Base-by-base conservation (phyloP, 2,797 vertebrate genomes). In the Eupleurogrammus muticus region DNA sequence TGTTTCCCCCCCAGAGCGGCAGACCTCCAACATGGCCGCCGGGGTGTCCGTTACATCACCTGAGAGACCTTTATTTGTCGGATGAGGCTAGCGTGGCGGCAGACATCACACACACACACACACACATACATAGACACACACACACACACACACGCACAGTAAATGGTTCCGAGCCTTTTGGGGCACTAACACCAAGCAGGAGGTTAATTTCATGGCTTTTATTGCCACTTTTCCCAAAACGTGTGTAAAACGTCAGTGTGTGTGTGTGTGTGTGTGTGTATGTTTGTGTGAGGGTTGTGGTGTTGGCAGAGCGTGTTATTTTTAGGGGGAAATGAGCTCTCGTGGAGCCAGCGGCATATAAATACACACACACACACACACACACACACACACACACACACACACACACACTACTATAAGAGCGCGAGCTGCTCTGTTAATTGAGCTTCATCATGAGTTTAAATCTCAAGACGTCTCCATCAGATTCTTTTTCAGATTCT, bases 241-340 rank as follows among this genome's bases (percentile, higher is more conserved):
- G 58, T 76, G 73, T 88, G 76, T 87, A 51, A 70, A 63, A 70
- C 57, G 54, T 73, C 54, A 40, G 49, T 64, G 63, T 55, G 60
- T 58, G 47, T 68, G 70, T 70, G 59, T 72, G 61, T 54, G 71
- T 42, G 40, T 47, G 64, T 67, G 57, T 67, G 57, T 54, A 38
- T 55, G 59, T 52, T 70, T 64, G 69, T 66, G 57, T 59, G 75
- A 68, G 77, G 79, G 79, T 63, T 87, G 87, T 79, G 86, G 87
- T 89, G 88, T 91, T 91, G 90, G 90, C 87, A 84, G 80, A 82
- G 84, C 42, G 9, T 83, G 87, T 92, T 90, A 89, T 93, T 93
- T 93, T 90, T 87, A 91, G 84, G 84, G 85, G 87, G 77, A 87
- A 92, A 91, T 91, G 73, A 91, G 90, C 87, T 91, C 85, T 73